phyloP scores from a whole-genome alignment of 2,888 invertebrate genomes.

The Crematogaster levior region DNA sequence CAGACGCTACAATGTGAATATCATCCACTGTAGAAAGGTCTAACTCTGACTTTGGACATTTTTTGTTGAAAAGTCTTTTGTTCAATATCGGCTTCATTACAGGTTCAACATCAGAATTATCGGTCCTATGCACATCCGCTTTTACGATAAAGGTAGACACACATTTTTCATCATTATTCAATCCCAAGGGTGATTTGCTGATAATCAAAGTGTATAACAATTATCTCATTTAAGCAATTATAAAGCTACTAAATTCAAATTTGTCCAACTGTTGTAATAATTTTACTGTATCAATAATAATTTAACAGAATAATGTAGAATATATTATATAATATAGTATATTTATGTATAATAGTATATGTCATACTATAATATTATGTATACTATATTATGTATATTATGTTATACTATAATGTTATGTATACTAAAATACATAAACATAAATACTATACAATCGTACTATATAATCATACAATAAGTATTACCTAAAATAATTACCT shows the following conservation, averaged over 20 bases:
- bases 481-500: conserved; percentile 76
- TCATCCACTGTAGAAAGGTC: conserved; percentile 62
- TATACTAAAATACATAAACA: too few species aligned
- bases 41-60: conserved; percentile 43
- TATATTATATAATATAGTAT: too few species aligned
- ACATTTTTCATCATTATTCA: conserved; percentile 60
- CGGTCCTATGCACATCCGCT: conserved; percentile 78
- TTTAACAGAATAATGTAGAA: background rate
- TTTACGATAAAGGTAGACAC: conserved; percentile 76
- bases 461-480: background rate
- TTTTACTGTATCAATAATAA: background rate
- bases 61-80: conserved; percentile 44
- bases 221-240: background rate
- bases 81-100: conserved; percentile 3
- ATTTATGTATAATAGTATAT: too few species aligned
- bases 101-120: conserved; percentile 37
- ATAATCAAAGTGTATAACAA: background rate
- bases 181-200: conserved; percentile 60
- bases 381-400: too few species aligned
- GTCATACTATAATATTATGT: too few species aligned
- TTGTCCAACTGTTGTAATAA: background rate
- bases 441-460: too few species aligned
- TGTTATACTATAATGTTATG: too few species aligned
- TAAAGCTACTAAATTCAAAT: background rate
- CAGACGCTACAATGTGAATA: conserved; percentile 69